A percentile compares a stretch with the other conserved stretches of the same genome.
These are phyloP conservation scores for Vulpes ferrilata DNA, from an alignment of 2,113 vertebrate species.

Conservation along the genomic window DNA sequence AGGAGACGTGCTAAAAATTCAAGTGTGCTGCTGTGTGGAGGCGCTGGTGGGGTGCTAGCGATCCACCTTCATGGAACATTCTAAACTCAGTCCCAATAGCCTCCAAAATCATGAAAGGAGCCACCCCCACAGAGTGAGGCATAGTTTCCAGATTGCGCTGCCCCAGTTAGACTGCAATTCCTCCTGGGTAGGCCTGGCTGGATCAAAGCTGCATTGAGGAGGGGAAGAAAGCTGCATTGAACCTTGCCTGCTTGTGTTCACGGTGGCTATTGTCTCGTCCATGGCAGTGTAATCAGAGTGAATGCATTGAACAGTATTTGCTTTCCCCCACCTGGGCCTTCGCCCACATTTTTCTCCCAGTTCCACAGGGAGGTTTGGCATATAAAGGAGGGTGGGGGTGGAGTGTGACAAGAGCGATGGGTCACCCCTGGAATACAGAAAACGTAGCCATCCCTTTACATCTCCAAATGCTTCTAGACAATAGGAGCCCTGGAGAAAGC, in stretches of 20 bases:
- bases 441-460: background rate
- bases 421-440: background rate
- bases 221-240: conserved; percentile 66
- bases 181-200: background rate
- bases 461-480: background rate
- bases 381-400: background rate
- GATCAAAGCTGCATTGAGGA: conserved; percentile 52
- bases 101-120: background rate
- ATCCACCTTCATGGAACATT: background rate
- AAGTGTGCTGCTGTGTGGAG: background rate
- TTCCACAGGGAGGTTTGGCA: background rate
- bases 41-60: background rate
- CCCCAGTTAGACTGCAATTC: conserved; percentile 29
- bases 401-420: background rate
- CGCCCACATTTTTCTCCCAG: background rate
- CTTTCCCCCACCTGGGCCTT: background rate
- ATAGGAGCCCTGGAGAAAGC: background rate
- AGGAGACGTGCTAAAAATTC: background rate
- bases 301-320: conserved; percentile 34
- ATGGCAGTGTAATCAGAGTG: conserved; percentile 49
- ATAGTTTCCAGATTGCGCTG: background rate
- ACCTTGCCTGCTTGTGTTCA: background rate
- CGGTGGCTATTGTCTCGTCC: conserved; percentile 46
- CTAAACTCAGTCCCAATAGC: background rate
- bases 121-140: background rate